These are phyloP conservation scores for Xiphophorus hellerii DNA, from an alignment of 2,113 vertebrate species.

Conservation along the genomic window DNA sequence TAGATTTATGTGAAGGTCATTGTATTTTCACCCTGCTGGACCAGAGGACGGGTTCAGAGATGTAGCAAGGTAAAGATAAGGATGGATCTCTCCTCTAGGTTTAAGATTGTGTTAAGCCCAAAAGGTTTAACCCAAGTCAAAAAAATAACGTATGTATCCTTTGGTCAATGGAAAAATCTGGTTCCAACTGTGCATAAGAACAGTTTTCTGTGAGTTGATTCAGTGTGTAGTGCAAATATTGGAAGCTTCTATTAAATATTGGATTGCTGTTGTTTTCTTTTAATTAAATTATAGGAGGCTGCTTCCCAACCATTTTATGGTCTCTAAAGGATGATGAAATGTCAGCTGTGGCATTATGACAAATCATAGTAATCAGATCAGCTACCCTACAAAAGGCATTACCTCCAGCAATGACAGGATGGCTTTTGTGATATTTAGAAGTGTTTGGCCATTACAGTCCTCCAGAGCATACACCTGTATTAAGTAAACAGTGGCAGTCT, in stretches of 20 bases:
- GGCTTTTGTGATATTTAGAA: slow-evolving; percentile 37
- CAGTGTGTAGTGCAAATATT: slow-evolving; percentile 18
- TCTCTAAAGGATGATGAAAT: slow-evolving; percentile 69
- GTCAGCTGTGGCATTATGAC: slow-evolving; percentile 67
- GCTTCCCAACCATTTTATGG: slow-evolving; percentile 49
- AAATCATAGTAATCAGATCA: slow-evolving; percentile 68
- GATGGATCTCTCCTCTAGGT: too few relatives aligned
- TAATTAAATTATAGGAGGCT: slow-evolving; percentile 66
- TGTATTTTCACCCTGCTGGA: too few relatives aligned
- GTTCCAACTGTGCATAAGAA: too few relatives aligned
- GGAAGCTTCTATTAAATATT: slow-evolving; percentile 44
- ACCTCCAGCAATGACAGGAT: slow-evolving; percentile 39
- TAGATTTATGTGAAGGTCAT: too few relatives aligned
- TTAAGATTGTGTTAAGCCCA: too few relatives aligned
- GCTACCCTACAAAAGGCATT: slow-evolving; percentile 41
- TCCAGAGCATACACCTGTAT: slow-evolving; percentile 42
- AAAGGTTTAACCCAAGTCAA: too few relatives aligned
- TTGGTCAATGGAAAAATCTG: too few relatives aligned
- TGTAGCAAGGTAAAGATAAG: too few relatives aligned
- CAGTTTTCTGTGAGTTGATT: background rate
- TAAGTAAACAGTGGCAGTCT: slow-evolving; percentile 26
- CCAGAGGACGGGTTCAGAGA: too few relatives aligned
- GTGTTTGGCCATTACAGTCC: slow-evolving; percentile 41
- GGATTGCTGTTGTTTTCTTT: slow-evolving; percentile 51
- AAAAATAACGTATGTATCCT: too few relatives aligned